A percentile compares a stretch with the other conserved stretches of the same genome.
Conservation (phyloP, 2,113 vertebrate species). For the Dasypus novemcinctus region DNA sequence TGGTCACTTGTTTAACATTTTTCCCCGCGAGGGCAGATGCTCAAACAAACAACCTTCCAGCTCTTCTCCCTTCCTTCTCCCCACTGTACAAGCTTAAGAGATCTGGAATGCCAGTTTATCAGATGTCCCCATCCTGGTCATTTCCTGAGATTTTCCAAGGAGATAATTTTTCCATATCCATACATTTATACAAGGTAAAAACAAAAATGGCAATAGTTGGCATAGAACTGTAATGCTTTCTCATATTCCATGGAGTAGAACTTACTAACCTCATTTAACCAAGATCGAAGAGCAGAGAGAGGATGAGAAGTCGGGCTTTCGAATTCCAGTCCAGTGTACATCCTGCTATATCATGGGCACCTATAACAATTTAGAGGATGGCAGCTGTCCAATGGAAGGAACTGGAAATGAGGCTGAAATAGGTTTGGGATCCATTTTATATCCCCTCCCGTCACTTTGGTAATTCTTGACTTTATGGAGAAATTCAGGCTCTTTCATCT, state of each 20-base stretch:
- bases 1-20: slow-evolving; percentile 6
- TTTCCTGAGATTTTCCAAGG: not conserved
- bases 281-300: not conserved
- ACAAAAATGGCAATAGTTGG: not conserved
- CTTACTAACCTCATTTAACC: not conserved
- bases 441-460: not conserved
- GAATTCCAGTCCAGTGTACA: not conserved
- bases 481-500: not conserved
- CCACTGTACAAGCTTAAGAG: not conserved
- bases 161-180: not conserved
- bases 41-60: not conserved
- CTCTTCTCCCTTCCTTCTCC: not conserved
- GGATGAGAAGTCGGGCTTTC: not conserved
- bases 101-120: not conserved
- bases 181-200: not conserved
- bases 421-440: not conserved
- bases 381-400: not conserved
- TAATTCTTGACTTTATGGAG: not conserved
- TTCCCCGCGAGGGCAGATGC: not conserved
- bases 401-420: not conserved
- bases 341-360: not conserved
- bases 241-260: not conserved
- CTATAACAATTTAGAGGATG: not conserved
- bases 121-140: not conserved
- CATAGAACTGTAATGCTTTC: not conserved